Conservation (phyloP, 2,113 vertebrate genomes). For the Oxyruncus cristatus region DNA sequence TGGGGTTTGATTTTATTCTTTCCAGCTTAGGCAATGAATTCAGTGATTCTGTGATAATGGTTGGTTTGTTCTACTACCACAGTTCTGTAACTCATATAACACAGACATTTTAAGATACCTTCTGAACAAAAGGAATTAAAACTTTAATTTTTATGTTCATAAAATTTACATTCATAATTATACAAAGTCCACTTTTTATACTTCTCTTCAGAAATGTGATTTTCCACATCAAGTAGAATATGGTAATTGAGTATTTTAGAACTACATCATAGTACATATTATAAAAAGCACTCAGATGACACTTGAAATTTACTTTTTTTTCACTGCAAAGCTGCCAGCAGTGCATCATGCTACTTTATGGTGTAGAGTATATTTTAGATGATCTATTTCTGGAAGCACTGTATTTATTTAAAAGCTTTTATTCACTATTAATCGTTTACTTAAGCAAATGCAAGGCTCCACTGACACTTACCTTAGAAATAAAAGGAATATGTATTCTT, state of each 20-base stretch:
- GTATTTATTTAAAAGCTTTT: slow-evolving; percentile 11
- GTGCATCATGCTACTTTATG: not conserved
- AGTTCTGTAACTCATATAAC: not conserved
- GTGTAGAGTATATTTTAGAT: not conserved
- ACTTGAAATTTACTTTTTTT: not conserved
- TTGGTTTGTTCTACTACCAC: not conserved
- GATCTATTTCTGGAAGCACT: not conserved
- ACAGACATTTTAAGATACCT: not conserved
- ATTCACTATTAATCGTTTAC: slow-evolving; percentile 33
- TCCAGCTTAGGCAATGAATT: not conserved
- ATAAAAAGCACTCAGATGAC: not conserved
- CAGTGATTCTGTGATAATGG: not conserved
- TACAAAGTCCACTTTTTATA: not conserved
- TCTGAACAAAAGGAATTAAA: not conserved
- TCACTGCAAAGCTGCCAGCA: not conserved
- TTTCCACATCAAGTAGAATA: not conserved
- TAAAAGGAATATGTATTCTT: slow-evolving; percentile 99
- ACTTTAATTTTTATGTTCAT: not conserved
- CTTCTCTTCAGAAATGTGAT: not conserved
- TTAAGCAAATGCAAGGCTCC: slow-evolving; percentile 27
- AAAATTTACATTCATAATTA: not conserved
- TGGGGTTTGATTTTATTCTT: not conserved
- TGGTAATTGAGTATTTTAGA: not conserved
- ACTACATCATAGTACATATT: not conserved
- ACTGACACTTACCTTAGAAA: slow-evolving; percentile 90